These are phyloP conservation scores for Tupaia chinensis DNA, from an alignment of 2,113 vertebrate genomes.

Conservation along the genomic window DNA sequence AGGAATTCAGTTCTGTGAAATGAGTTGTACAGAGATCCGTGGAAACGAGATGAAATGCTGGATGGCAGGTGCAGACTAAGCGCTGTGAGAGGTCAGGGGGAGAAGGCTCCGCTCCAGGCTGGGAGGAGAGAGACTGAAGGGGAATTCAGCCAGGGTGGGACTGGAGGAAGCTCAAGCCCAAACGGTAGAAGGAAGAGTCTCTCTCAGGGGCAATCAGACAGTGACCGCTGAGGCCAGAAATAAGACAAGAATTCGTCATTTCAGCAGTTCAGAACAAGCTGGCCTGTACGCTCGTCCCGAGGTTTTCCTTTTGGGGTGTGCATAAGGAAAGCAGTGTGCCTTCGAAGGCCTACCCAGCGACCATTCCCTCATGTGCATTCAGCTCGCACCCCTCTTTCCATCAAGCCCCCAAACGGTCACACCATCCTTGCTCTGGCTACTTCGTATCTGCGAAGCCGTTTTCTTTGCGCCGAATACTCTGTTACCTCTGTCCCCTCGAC, in stretches of 20 bases:
- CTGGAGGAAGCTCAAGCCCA: no score
- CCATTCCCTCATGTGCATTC: no score
- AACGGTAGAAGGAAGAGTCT: rapidly evolving
- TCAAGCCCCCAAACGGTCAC: no score
- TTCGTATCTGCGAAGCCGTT: not conserved
- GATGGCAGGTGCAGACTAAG: not conserved
- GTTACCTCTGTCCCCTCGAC: not conserved
- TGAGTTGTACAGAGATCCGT: rapidly evolving
- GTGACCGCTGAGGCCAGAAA: not conserved
- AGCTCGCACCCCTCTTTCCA: no score
- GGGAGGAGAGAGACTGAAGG: not conserved
- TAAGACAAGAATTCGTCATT: no score
- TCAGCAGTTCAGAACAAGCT: not conserved
- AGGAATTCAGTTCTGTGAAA: no score
- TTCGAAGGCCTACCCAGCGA: not conserved
- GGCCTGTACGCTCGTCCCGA: not conserved
- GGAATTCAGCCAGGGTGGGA: no score
- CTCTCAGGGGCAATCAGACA: not conserved
- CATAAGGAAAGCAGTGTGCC: no score
- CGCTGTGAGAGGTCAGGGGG: not conserved
- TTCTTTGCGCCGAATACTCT: not conserved
- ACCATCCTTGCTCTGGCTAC: not conserved
- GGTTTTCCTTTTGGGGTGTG: not conserved
- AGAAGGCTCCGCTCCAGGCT: rapidly evolving
- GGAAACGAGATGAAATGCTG: rapidly evolving